Evolutionary conservation across 2,113 vertebrate species (phyloP).

Genomic region (Willisornis vidua): DNA sequence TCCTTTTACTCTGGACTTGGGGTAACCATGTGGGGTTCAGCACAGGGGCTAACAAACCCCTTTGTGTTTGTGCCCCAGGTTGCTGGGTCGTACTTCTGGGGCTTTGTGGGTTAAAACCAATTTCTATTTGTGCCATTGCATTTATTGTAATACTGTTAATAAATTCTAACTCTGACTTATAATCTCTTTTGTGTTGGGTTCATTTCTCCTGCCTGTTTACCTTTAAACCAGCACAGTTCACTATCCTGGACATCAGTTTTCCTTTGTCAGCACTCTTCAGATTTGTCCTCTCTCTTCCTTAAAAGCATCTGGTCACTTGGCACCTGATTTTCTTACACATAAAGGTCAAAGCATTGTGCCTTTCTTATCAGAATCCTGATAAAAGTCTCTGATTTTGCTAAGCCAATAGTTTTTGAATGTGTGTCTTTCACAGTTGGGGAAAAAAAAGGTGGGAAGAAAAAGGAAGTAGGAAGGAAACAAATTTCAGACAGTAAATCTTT

Average conservation of each 20-base stretch:
- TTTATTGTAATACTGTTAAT: no score
- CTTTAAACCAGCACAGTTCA: background rate
- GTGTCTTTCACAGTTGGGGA: background rate
- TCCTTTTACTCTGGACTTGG: no score
- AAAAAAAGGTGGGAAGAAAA: background rate
- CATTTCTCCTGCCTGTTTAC: no score
- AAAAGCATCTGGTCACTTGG: background rate
- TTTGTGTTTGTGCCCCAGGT: no score
- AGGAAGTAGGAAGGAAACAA: background rate
- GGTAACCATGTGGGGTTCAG: no score
- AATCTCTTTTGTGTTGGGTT: no score
- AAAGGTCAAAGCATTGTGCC: background rate
- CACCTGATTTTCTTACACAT: background rate
- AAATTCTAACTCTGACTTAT: no score
- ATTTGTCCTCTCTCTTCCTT: background rate
- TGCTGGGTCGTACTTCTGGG: no score
- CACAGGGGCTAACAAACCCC: no score
- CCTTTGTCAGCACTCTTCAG: background rate
- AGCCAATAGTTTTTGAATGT: background rate
- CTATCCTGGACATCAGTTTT: background rate
- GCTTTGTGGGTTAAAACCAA: no score
- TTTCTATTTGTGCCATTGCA: no score
- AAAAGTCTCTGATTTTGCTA: background rate
- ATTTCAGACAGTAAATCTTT: background rate
- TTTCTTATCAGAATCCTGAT: background rate